Evolutionary conservation across 2,797 vertebrate genomes (phyloP), one percentile per base, ranked within the genome.

Genomic region (Epinephelus malabaricus): DNA sequence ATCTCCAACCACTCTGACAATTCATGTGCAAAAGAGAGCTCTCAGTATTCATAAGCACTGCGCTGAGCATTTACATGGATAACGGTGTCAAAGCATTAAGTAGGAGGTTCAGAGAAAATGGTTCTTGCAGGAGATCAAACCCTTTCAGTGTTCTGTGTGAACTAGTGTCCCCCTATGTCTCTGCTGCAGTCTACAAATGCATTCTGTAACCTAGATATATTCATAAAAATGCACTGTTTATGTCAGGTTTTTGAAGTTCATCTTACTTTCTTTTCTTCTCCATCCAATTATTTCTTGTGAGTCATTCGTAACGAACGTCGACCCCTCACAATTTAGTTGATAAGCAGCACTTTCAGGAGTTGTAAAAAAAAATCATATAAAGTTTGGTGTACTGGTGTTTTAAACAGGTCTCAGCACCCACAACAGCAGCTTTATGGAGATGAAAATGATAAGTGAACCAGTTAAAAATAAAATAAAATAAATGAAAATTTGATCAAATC

Each of bases 1-100:
- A 89, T 92, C 84, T 91, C 89, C 79, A 89, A 87, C 87, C 85
- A 83, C 88, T 84, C 83, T 81, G 81, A 92, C 84, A 88, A 93
- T 88, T 86, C 81, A 88, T 80, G 88, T 89, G 88, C 85, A 79
- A 86, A 88, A 73, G 83, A 83, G 81, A 83, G 82, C 89, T 86
- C 89, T 91, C 83, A 78, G 87, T 85, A 91, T 91, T 93, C 89
- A 88, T 85, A 79, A 79, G 88, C 81, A 74, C 84, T 19, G 50
- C 18, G 59, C 76, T 18, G 84, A 79, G 87, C 85, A 84, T 92
- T 92, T 91, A 91, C 90, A 92, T 85, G 89, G 80, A 86, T 86
- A 90, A 91, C 86, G 15, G 82, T 88, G 92, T 91, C 89, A 89
- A 89, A 91, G 92, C 91, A 92, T 91, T 92, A 91, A 93, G 90